These are phyloP conservation scores for Myxocyprinus asiaticus DNA, from an alignment of 2,113 vertebrate species.

Conservation along the genomic window DNA sequence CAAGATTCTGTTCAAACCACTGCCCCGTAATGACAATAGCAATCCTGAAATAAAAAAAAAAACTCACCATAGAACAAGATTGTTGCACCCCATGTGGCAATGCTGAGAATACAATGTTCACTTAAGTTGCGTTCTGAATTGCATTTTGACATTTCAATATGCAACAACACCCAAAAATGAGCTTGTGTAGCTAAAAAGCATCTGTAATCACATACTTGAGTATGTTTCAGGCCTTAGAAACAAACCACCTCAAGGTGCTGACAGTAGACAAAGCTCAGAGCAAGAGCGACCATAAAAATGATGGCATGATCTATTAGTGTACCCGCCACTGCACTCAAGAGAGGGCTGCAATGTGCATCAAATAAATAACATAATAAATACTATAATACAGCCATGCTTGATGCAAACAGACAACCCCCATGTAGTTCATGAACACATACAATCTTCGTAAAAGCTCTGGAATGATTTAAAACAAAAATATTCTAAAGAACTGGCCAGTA, in stretches of 20 bases:
- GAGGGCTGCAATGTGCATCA: slow-evolving; percentile 50
- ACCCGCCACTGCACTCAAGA: slow-evolving; percentile 52
- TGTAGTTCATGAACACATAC: slow-evolving; percentile 26
- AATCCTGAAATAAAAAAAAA: no score
- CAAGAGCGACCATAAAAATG: not conserved
- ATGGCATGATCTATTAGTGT: slow-evolving; percentile 50
- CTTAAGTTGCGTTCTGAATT: not conserved
- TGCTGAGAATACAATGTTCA: no score
- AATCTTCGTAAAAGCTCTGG: slow-evolving; percentile 36
- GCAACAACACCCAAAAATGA: not conserved
- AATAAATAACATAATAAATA: slow-evolving; percentile 58
- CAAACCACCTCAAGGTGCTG: not conserved
- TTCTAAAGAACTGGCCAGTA: slow-evolving; percentile 24
- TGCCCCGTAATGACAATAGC: no score
- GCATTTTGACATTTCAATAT: not conserved
- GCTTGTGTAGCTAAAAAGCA: no score
- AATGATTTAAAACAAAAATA: slow-evolving; percentile 14
- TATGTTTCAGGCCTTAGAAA: not conserved
- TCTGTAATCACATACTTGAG: not conserved
- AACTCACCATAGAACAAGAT: no score
- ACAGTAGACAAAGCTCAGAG: not conserved
- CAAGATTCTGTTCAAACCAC: no score
- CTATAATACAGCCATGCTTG: slow-evolving; percentile 49
- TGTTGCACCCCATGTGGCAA: no score
- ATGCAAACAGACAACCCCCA: slow-evolving; percentile 47